Conservation (phyloP, 2,113 vertebrate species). For the Cololabis saira region DNA sequence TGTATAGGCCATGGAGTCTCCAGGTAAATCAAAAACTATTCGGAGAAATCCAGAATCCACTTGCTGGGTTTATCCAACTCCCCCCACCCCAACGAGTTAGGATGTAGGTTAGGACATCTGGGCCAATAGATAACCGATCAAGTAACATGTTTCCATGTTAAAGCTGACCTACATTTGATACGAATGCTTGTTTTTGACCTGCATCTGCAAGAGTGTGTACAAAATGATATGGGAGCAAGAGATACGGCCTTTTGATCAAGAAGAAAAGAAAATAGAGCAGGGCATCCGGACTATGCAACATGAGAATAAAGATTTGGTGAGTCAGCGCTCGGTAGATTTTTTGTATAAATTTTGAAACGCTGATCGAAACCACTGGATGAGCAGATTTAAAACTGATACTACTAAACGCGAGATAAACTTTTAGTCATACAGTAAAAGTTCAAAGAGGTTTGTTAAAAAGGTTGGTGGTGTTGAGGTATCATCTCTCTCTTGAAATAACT, state of each 20-base stretch:
- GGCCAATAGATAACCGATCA: conserved; percentile 54
- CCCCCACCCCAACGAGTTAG: conserved; percentile 17
- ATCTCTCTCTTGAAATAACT: conserved; percentile 14
- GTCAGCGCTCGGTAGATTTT: conserved; percentile 18
- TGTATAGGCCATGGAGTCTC: conserved; percentile 15
- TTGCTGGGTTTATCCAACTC: conserved; percentile 12
- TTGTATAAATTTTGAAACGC: conserved; percentile 10
- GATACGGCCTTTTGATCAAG: not conserved
- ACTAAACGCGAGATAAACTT: conserved; percentile 8
- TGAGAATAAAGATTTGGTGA: conserved; percentile 12
- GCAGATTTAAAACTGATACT: conserved; percentile 45
- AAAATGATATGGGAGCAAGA: conserved; percentile 29
- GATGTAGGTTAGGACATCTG: conserved; percentile 59
- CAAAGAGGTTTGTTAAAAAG: conserved; percentile 4
- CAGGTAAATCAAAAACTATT: conserved; percentile 16
- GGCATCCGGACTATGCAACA: conserved; percentile 31
- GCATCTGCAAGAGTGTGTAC: conserved; percentile 47
- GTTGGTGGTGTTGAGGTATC: not conserved
- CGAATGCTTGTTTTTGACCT: conserved; percentile 54
- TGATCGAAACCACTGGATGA: conserved; percentile 38
- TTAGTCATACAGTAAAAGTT: conserved; percentile 41
- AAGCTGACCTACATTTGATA: conserved; percentile 27
- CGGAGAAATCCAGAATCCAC: conserved; percentile 7
- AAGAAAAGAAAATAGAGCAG: conserved; percentile 17
- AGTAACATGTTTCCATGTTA: conserved; percentile 58